phyloP scores from a whole-genome alignment of 2,797 vertebrate genomes.

The Silurus lanzhouensis region DNA sequence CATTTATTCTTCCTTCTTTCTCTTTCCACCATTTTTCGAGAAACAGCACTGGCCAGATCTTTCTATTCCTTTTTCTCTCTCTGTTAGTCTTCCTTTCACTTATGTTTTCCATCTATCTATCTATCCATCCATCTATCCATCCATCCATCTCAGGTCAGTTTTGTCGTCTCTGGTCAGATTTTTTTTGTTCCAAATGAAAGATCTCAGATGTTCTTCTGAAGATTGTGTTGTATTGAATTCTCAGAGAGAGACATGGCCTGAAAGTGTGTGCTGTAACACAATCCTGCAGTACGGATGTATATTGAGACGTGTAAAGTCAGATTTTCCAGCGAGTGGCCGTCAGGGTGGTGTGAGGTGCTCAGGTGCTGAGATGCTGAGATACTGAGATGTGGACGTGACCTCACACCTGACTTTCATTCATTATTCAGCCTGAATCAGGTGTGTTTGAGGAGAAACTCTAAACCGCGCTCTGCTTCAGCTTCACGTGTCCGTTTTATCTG shows the following conservation, averaged over 20 bases:
- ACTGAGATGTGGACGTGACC: not conserved
- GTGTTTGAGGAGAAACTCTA: not conserved
- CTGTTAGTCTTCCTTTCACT: not conserved
- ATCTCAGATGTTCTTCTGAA: too few species aligned
- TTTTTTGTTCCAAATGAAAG: too few species aligned
- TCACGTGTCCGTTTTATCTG: not conserved
- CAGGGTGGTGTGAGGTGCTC: not conserved
- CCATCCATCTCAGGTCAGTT: not conserved
- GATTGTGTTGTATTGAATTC: not conserved
- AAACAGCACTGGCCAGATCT: too few species aligned
- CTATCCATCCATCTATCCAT: too few species aligned
- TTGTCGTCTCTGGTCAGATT: not conserved
- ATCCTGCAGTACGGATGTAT: not conserved
- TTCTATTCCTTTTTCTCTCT: not conserved
- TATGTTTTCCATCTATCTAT: too few species aligned
- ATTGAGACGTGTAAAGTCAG: not conserved
- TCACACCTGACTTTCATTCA: slow-evolving; percentile 11
- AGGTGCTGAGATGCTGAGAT: not conserved
- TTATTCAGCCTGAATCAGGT: not conserved
- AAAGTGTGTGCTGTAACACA: not conserved
- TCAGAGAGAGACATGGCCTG: not conserved
- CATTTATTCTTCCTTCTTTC: too few species aligned
- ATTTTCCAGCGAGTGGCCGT: not conserved
- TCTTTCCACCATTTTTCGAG: too few species aligned
- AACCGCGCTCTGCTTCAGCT: not conserved